Conservation (phyloP, 2,113 vertebrate genomes). For the Cyprinodon brontotheroides region DNA sequence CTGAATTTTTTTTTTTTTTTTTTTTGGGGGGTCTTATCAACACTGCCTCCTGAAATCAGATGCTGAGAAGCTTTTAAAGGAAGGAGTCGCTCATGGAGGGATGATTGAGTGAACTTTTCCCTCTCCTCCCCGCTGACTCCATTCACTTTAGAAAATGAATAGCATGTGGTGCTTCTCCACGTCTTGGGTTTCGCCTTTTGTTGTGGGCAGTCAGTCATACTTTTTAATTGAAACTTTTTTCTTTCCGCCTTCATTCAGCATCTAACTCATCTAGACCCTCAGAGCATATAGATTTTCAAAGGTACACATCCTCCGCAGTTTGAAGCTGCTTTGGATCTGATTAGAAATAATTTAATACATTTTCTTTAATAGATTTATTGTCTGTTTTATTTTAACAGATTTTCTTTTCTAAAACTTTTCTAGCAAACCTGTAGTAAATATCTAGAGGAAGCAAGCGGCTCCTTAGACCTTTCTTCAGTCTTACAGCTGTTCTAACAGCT, state of each 20-base stretch:
- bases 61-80: conserved; percentile 67
- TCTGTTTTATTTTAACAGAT: no score
- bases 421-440: no score
- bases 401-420: no score
- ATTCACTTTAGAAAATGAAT: conserved; percentile 70
- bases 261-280: conserved; percentile 40
- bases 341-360: conserved; percentile 41
- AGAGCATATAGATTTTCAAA: conserved; percentile 68
- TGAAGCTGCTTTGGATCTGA: conserved; percentile 50
- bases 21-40: conserved; percentile 44
- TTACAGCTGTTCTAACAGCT: no score
- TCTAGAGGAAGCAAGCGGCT: no score
- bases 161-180: conserved; percentile 68
- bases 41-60: conserved; percentile 66
- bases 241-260: conserved; percentile 37
- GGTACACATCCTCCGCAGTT: conserved; percentile 63
- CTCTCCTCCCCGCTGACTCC: conserved; percentile 58
- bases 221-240: conserved; percentile 70
- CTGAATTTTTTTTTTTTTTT: background rate
- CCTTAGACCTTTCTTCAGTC: no score
- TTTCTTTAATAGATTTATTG: conserved; percentile 42
- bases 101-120: conserved; percentile 72
- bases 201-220: conserved; percentile 65
- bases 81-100: conserved; percentile 67
- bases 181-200: conserved; percentile 73